Evolutionary conservation across 1,140 invertebrate species (phyloP), one percentile per base, ranked within the genome.

Genomic region (Panagrolaimus sp.): DNA sequence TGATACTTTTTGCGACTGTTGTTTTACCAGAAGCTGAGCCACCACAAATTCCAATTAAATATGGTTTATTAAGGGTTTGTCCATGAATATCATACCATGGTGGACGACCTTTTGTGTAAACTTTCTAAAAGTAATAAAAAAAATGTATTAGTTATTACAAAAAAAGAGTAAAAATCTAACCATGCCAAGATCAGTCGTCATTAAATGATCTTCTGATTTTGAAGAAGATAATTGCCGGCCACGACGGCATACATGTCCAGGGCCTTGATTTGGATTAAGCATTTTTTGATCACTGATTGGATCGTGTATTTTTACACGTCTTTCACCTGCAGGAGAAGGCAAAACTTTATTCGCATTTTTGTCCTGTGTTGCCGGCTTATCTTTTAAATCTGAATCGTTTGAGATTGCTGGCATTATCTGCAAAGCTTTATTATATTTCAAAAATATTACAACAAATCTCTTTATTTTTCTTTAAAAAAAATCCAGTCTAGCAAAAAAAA

Each of bases 11-110:
- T 1, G 96, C 94, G 1, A 98, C 95, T 43, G 95, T 98, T 6
- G 96, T 98, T 85, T 99, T 99, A 0, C 96, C 96, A 24, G 93
- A 96, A 8, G 95, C 95, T 86, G 93, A 96, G 1, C 95, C 96
- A 72, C 96, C 96, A 86, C 94, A 98, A 75, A 99, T 93, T 77
- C 95, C 94, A 80, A 98, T 98, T 71, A 98, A 90, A 87, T 97
- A 97, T 1, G 94, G 92, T 84, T 97, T 92, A 26, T 94, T 82
- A 68, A 85, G 84, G 83, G 93, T 89, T 83, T 94, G 90, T 0
- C 46, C 67, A 63, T 64, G 43, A 32, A 38, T 21, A 21, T 45
- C 55, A 63, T 78, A 76, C 75, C 75, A 76, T 55, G 75, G 75
- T 12, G 75, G 77, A 47, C 74, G 52, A 43, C 75, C 75, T 45